Percentiles rank a stretch among this genome's conserved stretches.
Conservation (phyloP, 2,888 invertebrate genomes). For the Acrobasis suavella region DNA sequence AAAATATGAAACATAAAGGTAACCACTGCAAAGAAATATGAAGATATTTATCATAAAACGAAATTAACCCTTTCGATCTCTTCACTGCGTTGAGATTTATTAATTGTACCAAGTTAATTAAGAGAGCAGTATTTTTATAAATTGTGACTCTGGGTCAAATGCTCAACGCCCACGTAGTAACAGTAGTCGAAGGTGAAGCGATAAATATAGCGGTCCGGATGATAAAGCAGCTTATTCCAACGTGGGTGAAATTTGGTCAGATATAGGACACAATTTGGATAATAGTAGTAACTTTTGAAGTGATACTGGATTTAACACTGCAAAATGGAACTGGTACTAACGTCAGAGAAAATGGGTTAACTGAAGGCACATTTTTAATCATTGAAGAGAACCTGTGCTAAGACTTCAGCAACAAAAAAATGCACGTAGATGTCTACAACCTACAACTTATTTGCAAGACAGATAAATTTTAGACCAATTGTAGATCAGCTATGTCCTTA, state of each 20-base stretch:
- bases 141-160: neutral
- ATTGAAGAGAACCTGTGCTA: too few relatives aligned
- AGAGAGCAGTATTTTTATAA: conserved; percentile 1
- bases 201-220: conserved; percentile 14
- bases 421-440: too few relatives aligned
- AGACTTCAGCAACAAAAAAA: too few relatives aligned
- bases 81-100: neutral
- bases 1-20: neutral
- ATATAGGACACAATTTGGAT: neutral
- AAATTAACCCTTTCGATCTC: neutral
- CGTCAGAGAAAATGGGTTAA: too few relatives aligned
- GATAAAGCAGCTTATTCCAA: neutral
- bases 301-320: too few relatives aligned
- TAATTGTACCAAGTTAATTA: conserved; percentile 2
- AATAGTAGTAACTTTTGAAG: too few relatives aligned
- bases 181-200: conserved; percentile 6
- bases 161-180: conserved; percentile 4
- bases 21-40: neutral
- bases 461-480: too few relatives aligned
- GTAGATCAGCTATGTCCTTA: too few relatives aligned
- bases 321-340: too few relatives aligned
- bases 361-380: too few relatives aligned
- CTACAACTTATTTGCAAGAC: too few relatives aligned
- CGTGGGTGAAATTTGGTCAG: neutral
- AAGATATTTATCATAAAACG: neutral